These are phyloP conservation scores for Oreochromis mossambicus DNA, from an alignment of 2,797 vertebrate genomes.

Conservation along the genomic window DNA sequence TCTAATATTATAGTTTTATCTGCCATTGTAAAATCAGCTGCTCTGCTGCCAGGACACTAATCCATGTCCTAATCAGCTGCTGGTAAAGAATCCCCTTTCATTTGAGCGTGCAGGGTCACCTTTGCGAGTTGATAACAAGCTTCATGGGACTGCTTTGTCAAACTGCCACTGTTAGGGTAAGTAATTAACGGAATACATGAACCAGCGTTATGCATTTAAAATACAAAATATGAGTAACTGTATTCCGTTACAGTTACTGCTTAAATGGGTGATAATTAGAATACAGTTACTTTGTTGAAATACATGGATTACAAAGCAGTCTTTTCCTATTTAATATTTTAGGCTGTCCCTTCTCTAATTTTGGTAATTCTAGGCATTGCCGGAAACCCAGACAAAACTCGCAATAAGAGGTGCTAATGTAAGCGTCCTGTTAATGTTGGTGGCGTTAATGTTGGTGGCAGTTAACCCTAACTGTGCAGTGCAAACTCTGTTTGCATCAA, in stretches of 20 bases:
- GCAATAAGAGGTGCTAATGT: background rate
- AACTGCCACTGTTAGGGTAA: background rate
- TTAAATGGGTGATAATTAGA: background rate
- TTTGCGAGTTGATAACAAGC: background rate
- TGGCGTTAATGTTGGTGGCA: background rate
- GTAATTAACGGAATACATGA: background rate
- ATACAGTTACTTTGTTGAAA: background rate
- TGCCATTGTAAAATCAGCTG: background rate
- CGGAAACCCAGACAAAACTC: background rate
- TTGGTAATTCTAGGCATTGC: background rate
- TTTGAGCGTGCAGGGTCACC: background rate
- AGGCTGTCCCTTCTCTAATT: background rate
- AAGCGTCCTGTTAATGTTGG: background rate
- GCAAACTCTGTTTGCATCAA: background rate
- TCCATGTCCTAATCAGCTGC: background rate
- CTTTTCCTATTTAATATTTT: background rate
- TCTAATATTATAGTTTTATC: background rate
- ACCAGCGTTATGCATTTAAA: background rate
- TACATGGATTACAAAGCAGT: background rate
- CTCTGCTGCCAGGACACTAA: background rate
- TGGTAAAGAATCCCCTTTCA: background rate
- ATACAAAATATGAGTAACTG: background rate
- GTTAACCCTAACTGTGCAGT: background rate
- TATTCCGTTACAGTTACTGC: background rate
- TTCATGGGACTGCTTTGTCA: background rate